phyloP scores from a whole-genome alignment of 2,888 invertebrate species.

The Parnassius orleans region DNA sequence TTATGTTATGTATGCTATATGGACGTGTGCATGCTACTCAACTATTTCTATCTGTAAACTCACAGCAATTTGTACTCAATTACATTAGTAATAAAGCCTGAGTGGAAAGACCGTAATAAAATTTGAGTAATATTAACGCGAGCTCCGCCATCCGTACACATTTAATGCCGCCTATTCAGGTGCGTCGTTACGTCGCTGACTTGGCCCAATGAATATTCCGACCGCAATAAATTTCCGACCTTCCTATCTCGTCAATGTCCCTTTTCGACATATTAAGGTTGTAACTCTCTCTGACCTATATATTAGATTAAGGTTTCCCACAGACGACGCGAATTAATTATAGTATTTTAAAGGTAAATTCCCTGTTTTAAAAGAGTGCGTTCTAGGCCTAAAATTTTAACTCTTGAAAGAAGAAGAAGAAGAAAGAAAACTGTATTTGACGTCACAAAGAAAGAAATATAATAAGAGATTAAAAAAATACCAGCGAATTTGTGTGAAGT shows the following conservation, averaged over 20 bases:
- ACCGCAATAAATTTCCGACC: conserved; percentile 25
- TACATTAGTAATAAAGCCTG: not conserved
- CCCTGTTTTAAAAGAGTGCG: no score
- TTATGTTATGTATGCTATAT: no score
- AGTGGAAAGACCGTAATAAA: conserved; percentile 16
- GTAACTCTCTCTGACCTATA: conserved; percentile 31
- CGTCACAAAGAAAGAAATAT: no score
- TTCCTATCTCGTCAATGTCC: conserved; percentile 27
- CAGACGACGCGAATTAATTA: not conserved
- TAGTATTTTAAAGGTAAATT: no score
- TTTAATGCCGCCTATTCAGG: conserved; percentile 19
- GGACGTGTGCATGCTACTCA: no score
- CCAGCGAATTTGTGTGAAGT: no score
- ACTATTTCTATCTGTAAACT: no score
- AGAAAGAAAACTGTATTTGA: no score
- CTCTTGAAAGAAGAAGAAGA: no score
- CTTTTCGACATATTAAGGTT: conserved; percentile 27
- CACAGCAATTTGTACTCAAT: no score
- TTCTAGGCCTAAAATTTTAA: no score
- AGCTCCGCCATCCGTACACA: not conserved
- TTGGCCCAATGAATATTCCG: conserved; percentile 17
- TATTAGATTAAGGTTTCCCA: conserved; percentile 7
- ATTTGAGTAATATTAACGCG: conserved; percentile 21
- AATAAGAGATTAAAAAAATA: no score
- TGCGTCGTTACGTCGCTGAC: conserved; percentile 13